Evolutionary conservation across 2,797 vertebrate species (phyloP).

Genomic region (Rhyacichthys aspro): DNA sequence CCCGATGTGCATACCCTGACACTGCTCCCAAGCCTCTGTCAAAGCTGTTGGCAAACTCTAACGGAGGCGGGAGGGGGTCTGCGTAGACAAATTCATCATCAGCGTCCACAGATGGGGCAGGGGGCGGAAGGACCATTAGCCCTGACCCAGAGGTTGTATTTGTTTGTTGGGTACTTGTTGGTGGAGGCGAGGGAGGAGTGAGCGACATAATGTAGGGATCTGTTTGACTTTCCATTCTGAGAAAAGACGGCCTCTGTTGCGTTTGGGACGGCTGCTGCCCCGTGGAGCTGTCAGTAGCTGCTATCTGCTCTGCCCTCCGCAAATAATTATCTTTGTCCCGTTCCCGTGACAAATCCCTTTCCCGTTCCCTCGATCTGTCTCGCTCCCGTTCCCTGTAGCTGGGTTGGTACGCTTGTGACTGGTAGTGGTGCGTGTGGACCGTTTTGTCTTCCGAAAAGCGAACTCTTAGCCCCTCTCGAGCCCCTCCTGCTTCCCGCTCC

Average conservation of each 20-base stretch:
- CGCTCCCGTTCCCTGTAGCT: slow-evolving; percentile 76
- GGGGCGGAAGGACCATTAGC: slow-evolving; percentile 89
- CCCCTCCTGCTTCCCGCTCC: slow-evolving; percentile 75
- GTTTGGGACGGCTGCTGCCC: slow-evolving; percentile 56
- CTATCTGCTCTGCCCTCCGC: slow-evolving; percentile 78
- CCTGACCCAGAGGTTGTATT: slow-evolving; percentile 74
- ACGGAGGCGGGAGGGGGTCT: slow-evolving; percentile 89
- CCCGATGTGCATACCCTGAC: slow-evolving; percentile 65
- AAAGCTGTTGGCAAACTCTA: slow-evolving; percentile 93
- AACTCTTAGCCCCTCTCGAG: slow-evolving; percentile 79
- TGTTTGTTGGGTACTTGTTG: slow-evolving; percentile 59
- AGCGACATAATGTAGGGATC: slow-evolving; percentile 79
- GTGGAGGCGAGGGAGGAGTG: slow-evolving; percentile 79
- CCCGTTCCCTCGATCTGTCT: slow-evolving; percentile 70
- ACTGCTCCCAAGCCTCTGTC: slow-evolving; percentile 72
- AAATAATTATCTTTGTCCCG: slow-evolving; percentile 76
- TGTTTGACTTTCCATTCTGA: slow-evolving; percentile 82
- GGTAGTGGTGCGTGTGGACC: slow-evolving; percentile 82
- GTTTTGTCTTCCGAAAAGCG: slow-evolving; percentile 84
- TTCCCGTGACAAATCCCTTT: slow-evolving; percentile 66
- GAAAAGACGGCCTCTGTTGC: slow-evolving; percentile 77
- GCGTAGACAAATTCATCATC: slow-evolving; percentile 91
- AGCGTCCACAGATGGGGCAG: slow-evolving; percentile 89
- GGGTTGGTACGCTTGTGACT: slow-evolving; percentile 78
- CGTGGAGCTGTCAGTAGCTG: slow-evolving; percentile 46